phyloP scores from a whole-genome alignment of 2,797 vertebrate genomes.

The Chaenodraco wilsoni region DNA sequence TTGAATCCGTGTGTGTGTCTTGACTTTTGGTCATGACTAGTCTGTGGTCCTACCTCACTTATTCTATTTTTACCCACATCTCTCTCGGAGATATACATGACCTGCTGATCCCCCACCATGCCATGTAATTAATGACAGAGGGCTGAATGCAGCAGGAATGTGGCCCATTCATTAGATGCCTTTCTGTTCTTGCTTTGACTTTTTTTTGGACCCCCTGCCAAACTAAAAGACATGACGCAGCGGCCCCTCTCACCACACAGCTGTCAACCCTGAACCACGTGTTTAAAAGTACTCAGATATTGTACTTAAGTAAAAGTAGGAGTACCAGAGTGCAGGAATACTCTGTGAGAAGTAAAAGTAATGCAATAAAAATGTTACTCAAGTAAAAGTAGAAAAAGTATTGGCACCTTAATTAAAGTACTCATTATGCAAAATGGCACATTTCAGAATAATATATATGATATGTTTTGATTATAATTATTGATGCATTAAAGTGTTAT shows the following conservation, averaged over 20 bases:
- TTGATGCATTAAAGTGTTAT: too few species aligned
- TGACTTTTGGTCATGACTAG: conserved; percentile 31
- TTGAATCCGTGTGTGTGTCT: background rate
- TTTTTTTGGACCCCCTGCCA: conserved; percentile 44
- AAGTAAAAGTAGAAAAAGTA: too few species aligned
- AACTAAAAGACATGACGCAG: conserved; percentile 51
- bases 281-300: conserved; percentile 20
- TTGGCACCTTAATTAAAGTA: too few species aligned
- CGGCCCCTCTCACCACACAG: conserved; percentile 24
- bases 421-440: too few species aligned
- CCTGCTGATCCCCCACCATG: conserved; percentile 32
- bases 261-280: conserved; percentile 70
- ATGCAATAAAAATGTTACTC: too few species aligned
- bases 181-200: conserved; percentile 53
- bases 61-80: conserved; percentile 63
- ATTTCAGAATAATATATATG: too few species aligned
- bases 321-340: too few species aligned
- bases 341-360: too few species aligned
- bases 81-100: conserved; percentile 17
- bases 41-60: conserved; percentile 21
- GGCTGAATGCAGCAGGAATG: conserved; percentile 58
- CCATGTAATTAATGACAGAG: conserved; percentile 15
- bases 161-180: conserved; percentile 46
- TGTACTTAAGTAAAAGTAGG: too few species aligned
- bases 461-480: too few species aligned